These are phyloP conservation scores for Pipra filicauda DNA, from an alignment of 2,113 vertebrate genomes.

Conservation along the genomic window DNA sequence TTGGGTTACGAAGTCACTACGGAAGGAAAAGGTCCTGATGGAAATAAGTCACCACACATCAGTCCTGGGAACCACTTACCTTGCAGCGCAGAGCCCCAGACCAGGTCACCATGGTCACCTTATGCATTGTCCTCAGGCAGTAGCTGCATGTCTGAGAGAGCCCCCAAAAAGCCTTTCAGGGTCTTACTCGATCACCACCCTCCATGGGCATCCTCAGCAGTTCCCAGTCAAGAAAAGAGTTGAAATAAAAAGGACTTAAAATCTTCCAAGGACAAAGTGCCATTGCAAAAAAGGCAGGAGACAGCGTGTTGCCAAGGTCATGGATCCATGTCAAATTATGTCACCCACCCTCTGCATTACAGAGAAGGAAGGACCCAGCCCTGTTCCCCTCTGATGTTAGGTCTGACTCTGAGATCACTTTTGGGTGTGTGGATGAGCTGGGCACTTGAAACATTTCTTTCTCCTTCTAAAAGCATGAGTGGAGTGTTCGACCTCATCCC, in stretches of 20 bases:
- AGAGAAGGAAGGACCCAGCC: conserved; percentile 47
- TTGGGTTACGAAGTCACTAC: background rate
- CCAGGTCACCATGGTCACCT: background rate
- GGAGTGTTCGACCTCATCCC: background rate
- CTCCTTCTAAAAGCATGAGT: background rate
- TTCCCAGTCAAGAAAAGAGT: background rate
- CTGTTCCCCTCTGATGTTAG: conserved; percentile 3
- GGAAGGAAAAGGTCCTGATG: conserved; percentile 9
- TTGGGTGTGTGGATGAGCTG: background rate
- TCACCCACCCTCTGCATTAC: background rate
- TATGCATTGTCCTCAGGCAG: background rate
- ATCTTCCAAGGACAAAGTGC: background rate
- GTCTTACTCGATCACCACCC: background rate
- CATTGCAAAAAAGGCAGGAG: background rate
- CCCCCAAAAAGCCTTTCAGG: background rate
- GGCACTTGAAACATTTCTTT: background rate
- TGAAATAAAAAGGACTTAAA: background rate
- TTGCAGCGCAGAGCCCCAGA: background rate
- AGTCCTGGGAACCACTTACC: background rate
- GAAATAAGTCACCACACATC: conserved; percentile 5
- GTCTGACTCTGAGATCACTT: background rate
- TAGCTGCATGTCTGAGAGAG: background rate
- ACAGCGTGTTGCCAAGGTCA: background rate
- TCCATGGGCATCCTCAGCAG: background rate
- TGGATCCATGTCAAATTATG: background rate